Base-by-base conservation (phyloP, 2,797 vertebrate genomes). In the Mallotus villosus region DNA sequence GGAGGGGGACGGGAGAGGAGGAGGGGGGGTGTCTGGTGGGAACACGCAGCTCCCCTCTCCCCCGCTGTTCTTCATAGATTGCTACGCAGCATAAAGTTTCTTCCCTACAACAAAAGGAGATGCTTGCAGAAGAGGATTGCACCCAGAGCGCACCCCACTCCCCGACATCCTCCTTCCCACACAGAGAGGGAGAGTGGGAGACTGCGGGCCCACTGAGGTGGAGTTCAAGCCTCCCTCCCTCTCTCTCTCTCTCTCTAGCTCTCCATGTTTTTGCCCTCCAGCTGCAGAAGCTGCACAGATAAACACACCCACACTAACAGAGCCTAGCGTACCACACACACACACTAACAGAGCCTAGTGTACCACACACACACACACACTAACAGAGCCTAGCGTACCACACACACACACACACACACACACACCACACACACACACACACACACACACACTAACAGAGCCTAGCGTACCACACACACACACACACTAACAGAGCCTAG, bases 191-290 rank as follows among this genome's bases (percentile, higher is more conserved):
- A n/a, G n/a, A n/a, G 83, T 77, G 76, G 72, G 84, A 83, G 78
- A 84, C 84, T 81, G 80, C 78, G 64, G 70, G 76, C 76, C 11
- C 78, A 87, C 80, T 41, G 79, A 85, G 88, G 89, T 79, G 46
- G 78, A 85, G 88, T 90, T 90, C 86, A 86, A 74, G 74, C 82
- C 74, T 2, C 75, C 81, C 81, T 86, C 77, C 8, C 80, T 84
- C 72, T 68, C 63, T 81, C 72, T 14, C 82, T 82, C 71, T 34
- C 32, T 34, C 32, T 34, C 32, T 32, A 6, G 32, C 32, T 8
- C 82, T 85, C 78, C 1, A 0, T 63, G 73, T 77, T 81, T 68
- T 61, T 70, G 70, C 84, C 87, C 83, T 12, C 66, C 65, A 61
- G 89, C 82, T 41, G 71, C 22, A 65, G 37, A 80, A 79, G 70